Conservation (phyloP, 2,797 vertebrate species). For the Tragelaphus oryx region DNA sequence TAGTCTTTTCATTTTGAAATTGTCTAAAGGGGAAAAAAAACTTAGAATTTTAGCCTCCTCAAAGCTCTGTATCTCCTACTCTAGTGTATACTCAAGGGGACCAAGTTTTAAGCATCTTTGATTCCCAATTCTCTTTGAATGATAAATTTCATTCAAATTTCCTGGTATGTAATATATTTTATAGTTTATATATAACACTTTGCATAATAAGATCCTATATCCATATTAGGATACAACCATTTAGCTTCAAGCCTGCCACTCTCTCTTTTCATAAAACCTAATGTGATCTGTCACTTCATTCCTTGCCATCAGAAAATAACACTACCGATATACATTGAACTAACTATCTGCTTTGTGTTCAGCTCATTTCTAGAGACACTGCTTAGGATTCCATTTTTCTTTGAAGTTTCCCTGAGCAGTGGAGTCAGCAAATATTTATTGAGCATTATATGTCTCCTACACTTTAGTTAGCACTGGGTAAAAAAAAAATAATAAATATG, state of each 20-base stretch:
- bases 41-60: not conserved
- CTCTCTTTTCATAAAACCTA: not conserved
- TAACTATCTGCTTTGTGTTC: not conserved
- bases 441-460: not conserved
- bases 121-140: not conserved
- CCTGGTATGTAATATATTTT: not conserved
- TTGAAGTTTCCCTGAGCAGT: not conserved
- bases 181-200: not conserved
- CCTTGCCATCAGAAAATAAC: not conserved
- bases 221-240: not conserved
- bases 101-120: not conserved
- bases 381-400: not conserved
- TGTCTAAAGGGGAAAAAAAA: not conserved
- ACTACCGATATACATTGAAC: not conserved
- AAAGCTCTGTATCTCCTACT: not conserved
- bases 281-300: not conserved
- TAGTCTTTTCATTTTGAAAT: not conserved
- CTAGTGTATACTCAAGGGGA: not conserved
- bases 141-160: not conserved
- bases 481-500: not conserved
- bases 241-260: not conserved
- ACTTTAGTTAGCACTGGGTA: not conserved
- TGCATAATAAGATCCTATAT: not conserved
- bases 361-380: not conserved
- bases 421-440: not conserved